A percentile compares a stretch with the other conserved stretches of the same genome.
Evolutionary conservation across 2,797 vertebrate species (phyloP).

Genomic region (Carcharodon carcharias): DNA sequence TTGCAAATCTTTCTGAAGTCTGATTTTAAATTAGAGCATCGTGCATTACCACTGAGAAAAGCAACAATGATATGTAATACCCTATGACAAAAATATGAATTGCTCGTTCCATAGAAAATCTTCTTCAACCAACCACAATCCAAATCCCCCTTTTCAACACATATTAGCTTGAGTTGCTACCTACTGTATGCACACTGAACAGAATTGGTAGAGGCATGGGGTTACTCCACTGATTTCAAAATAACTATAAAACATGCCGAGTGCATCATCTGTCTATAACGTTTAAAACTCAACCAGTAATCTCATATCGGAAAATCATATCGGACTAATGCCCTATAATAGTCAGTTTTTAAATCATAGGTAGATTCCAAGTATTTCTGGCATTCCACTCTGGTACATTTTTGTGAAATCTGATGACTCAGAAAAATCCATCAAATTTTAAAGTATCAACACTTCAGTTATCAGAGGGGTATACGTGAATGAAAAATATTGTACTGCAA

Average conservation of each 20-base stretch:
- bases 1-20: neutral
- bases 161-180: neutral
- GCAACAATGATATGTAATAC: neutral
- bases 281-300: neutral
- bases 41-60: neutral
- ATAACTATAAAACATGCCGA: neutral
- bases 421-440: neutral
- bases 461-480: neutral
- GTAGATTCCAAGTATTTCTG: neutral
- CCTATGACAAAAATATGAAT: neutral
- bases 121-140: neutral
- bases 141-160: neutral
- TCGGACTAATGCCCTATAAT: neutral
- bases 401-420: neutral
- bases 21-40: neutral
- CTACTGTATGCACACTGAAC: neutral
- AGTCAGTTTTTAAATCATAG: neutral
- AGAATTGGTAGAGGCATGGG: neutral
- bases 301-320: neutral
- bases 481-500: neutral
- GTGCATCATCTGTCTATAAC: neutral
- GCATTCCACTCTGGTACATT: neutral
- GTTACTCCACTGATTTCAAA: neutral
- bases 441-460: neutral
- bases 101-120: neutral